Base-by-base conservation (phyloP, 2,797 vertebrate species). In the Oryzias sinensis region DNA sequence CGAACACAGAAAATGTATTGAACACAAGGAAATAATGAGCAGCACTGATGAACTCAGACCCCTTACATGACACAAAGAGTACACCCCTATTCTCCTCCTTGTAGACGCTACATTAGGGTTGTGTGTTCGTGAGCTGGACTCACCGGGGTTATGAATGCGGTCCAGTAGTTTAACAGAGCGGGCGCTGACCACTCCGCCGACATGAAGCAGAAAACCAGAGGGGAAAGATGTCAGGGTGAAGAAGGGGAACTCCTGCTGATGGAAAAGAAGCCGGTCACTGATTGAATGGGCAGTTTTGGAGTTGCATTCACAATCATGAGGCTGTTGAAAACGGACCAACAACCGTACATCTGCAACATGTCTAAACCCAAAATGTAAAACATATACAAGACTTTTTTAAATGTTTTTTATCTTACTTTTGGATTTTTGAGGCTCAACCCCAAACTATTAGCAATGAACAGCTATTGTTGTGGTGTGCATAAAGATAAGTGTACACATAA, bases 81-180 rank as follows among this genome's bases (percentile, higher is more conserved):
- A 77, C 48, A 55, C 41, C 62, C 47, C 59, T 56, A 70, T 56
- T 5, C 13, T 69, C 50, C 20, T 70, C 25, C 53, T 56, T 17
- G 72, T 51, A 33, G 48, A 1, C 69, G 48, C 56, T 68, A 58
- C 49, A 42, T 41, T 43, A 18, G 41, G 42, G 62, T 29, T 4
- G 13, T 58, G 59, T 20, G 40, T 54, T 44, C 55, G 48, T 25
- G 52, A 2, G 18, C 24, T 57, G 49, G 90, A 93, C 59, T 95
- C 75, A 99, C 97, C 97, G 3, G 97, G 97, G 88, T 99, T 99
- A 86, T 99, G 97, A 69, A 99, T 99, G 49, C 96, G 95, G 81
- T 99, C 97, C 84, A 99, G 88, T 5, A 99, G 93, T 87, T 99
- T 99, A 81, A 99, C 97, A 0, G 97, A 99, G 5, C 97, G 95